Conservation (phyloP, 1,140 invertebrate genomes). For the Drosophila eugracilis region DNA sequence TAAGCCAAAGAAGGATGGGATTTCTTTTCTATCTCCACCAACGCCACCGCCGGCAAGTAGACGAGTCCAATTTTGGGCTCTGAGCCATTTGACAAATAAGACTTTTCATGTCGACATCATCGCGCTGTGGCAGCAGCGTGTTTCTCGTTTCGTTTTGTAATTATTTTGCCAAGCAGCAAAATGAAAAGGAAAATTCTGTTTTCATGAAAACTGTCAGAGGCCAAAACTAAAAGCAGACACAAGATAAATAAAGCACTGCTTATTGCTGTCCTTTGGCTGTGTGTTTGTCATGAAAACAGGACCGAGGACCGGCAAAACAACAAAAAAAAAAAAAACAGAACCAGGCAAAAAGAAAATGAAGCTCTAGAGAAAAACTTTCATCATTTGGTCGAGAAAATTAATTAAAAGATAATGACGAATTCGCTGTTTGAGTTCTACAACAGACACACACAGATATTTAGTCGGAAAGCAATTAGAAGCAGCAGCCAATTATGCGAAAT, state of each 20-base stretch:
- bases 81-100: conserved; percentile 56
- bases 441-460: conserved; percentile 37
- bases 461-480: conserved; percentile 49
- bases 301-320: neutral
- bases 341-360: conserved; percentile 34
- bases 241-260: conserved; percentile 59
- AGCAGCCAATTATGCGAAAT: conserved; percentile 51
- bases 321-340: conserved; percentile 19
- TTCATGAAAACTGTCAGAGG: conserved; percentile 56
- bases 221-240: conserved; percentile 67
- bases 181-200: conserved; percentile 54
- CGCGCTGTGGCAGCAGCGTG: conserved; percentile 9
- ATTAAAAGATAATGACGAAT: conserved; percentile 80
- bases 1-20: conserved; percentile 33
- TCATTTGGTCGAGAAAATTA: conserved; percentile 66
- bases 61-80: conserved; percentile 39
- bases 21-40: neutral
- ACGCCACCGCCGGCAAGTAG: conserved; percentile 11
- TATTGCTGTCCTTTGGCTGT: conserved; percentile 49
- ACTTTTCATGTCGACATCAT: conserved; percentile 49
- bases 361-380: conserved; percentile 53
- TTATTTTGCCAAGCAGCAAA: conserved; percentile 55
- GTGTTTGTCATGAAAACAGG: conserved; percentile 40
- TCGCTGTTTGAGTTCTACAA: conserved; percentile 47
- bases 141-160: conserved; percentile 49